phyloP scores from a whole-genome alignment of 2,888 invertebrate genomes.

The Cheilosia impressa region DNA sequence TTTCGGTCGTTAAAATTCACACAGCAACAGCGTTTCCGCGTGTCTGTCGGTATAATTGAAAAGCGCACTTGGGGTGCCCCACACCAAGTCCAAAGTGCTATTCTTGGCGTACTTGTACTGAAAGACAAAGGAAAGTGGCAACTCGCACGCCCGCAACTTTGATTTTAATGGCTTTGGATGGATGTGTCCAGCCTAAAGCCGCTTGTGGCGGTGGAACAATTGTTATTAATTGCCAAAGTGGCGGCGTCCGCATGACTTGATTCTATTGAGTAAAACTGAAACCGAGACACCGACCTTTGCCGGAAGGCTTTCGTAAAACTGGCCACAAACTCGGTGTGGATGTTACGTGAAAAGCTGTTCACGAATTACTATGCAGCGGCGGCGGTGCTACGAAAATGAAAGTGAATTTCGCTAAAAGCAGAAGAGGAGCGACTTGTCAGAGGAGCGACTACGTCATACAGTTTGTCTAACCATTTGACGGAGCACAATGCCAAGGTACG shows the following conservation, averaged over 20 bases:
- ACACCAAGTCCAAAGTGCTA: neutral
- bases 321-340: neutral
- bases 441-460: neutral
- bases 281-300: neutral
- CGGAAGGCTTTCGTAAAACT: conserved; percentile 26
- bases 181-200: conserved; percentile 6
- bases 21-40: conserved; percentile 47
- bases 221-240: conserved; percentile 38
- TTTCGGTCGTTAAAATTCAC: conserved; percentile 57
- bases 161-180: conserved; percentile 23
- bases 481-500: conserved; percentile 36
- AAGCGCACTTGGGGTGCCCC: conserved; percentile 18
- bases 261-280: conserved; percentile 39
- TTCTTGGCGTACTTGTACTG: neutral
- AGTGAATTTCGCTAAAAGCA: conserved; percentile 27
- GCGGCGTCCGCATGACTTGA: conserved; percentile 8
- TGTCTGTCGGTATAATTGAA: conserved; percentile 40
- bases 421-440: neutral
- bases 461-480: neutral
- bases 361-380: conserved; percentile 13
- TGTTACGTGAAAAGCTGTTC: neutral
- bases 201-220: neutral
- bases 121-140: conserved; percentile 56
- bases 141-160: conserved; percentile 23
- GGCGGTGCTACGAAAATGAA: conserved; percentile 41